phyloP scores from a whole-genome alignment of 1,140 invertebrate species.

The Achroia grisella region DNA sequence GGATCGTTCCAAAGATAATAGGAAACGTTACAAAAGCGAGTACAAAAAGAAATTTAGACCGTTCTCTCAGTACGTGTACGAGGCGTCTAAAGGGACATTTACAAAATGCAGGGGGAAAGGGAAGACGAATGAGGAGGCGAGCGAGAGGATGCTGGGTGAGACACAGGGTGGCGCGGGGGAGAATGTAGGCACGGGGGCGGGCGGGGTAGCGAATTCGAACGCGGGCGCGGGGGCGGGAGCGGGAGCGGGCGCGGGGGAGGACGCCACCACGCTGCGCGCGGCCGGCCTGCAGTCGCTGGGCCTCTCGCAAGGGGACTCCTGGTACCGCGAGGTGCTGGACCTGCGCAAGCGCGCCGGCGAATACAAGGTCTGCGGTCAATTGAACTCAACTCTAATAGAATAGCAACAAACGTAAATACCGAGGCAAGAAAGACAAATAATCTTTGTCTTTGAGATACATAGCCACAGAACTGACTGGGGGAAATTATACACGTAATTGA shows the following conservation, averaged over 20 bases:
- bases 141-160: conserved; percentile 56
- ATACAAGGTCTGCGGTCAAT: conserved; percentile 83
- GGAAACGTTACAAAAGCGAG: conserved; percentile 79
- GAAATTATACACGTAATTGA: too few relatives aligned
- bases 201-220: conserved; percentile 73
- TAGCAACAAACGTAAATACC: conserved; percentile 5
- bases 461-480: too few relatives aligned
- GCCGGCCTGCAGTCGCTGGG: conserved; percentile 59
- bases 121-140: conserved; percentile 66
- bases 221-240: conserved; percentile 42
- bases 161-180: conserved; percentile 27
- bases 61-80: conserved; percentile 86
- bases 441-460: too few relatives aligned
- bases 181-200: conserved; percentile 38
- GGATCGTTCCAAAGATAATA: conserved; percentile 73
- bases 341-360: conserved; percentile 92
- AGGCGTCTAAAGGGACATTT: conserved; percentile 82
- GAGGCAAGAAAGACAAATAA: too few relatives aligned
- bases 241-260: conserved; percentile 38
- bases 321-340: conserved; percentile 90
- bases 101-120: conserved; percentile 76
- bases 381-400: conserved; percentile 14
- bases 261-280: conserved; percentile 51
- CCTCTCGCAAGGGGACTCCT: conserved; percentile 75
- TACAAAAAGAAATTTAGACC: conserved; percentile 88